These are phyloP conservation scores for Solea solea DNA, from an alignment of 2,113 vertebrate species.

Conservation along the genomic window DNA sequence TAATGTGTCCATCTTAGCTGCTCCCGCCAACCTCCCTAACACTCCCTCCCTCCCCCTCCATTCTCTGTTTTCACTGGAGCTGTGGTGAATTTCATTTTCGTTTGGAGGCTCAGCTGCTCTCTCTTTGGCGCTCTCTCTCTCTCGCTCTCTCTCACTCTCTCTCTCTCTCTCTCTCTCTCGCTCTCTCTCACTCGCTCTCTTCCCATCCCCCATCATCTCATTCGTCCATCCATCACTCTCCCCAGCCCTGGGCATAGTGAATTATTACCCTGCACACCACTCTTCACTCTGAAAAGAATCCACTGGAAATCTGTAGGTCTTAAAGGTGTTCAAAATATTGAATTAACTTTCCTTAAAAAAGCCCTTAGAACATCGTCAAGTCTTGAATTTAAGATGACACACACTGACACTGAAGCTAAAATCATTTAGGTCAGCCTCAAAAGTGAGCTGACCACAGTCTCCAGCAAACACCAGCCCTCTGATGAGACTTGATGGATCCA, in stretches of 20 bases:
- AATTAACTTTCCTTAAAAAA: neutral
- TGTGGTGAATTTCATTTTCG: conserved; percentile 74
- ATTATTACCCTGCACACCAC: conserved; percentile 53
- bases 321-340: conserved; percentile 6
- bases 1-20: conserved; percentile 22
- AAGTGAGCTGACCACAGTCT: too few species aligned
- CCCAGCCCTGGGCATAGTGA: conserved; percentile 58
- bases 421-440: too few species aligned
- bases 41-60: conserved; percentile 18
- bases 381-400: neutral
- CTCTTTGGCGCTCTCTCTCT: conserved; percentile 19
- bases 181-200: neutral
- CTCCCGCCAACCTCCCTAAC: conserved; percentile 43
- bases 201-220: conserved; percentile 54
- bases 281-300: conserved; percentile 50
- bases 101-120: conserved; percentile 70
- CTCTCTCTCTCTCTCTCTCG: neutral
- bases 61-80: conserved; percentile 62
- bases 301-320: conserved; percentile 18
- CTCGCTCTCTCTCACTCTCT: neutral
- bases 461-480: too few species aligned
- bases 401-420: too few species aligned
- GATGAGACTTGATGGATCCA: too few species aligned
- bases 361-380: neutral
- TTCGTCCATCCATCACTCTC: conserved; percentile 57